Evolutionary conservation across 2,797 vertebrate species (phyloP).

Genomic region (Gila robusta): DNA sequence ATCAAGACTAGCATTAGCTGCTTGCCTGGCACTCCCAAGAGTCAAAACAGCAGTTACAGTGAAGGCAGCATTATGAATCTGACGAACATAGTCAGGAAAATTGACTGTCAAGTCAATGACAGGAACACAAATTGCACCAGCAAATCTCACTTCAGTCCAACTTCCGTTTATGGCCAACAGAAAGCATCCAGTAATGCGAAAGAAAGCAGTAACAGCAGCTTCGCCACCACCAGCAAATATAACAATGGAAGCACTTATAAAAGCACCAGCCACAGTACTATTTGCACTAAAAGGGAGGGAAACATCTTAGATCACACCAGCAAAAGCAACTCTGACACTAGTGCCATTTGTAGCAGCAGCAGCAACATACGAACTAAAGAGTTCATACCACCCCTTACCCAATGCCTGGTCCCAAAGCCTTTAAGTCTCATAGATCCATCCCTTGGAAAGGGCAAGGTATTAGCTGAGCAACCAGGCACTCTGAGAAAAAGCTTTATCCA

Average conservation of each 20-base stretch:
- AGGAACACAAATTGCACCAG: constrained; percentile 76
- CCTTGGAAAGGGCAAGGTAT: constrained; percentile 84
- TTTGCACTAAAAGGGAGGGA: constrained; percentile 71
- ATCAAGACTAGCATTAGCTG: constrained; percentile 32
- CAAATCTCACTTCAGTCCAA: constrained; percentile 69
- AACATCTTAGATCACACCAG: constrained; percentile 76
- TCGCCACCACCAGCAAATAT: constrained; percentile 74
- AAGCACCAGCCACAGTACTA: constrained; percentile 69
- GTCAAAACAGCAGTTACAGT: constrained; percentile 63
- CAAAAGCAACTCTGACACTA: constrained; percentile 77
- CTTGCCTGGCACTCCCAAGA: constrained; percentile 26
- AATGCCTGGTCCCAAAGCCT: constrained; percentile 75
- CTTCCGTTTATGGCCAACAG: constrained; percentile 66
- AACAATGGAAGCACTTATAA: constrained; percentile 76
- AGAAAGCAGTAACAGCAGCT: constrained; percentile 64
- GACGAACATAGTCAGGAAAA: constrained; percentile 54
- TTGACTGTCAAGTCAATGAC: constrained; percentile 62
- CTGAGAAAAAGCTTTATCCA: constrained; percentile 84
- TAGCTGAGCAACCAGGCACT: constrained; percentile 81
- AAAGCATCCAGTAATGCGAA: constrained; percentile 53
- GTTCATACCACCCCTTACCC: constrained; percentile 50
- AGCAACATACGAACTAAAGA: constrained; percentile 46
- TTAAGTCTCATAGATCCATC: constrained; percentile 79
- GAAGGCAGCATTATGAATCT: constrained; percentile 61
- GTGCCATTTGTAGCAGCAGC: constrained; percentile 74